These are phyloP conservation scores for Heteromyza rotundicornis DNA, from an alignment of 2,888 invertebrate genomes.

Conservation along the genomic window DNA sequence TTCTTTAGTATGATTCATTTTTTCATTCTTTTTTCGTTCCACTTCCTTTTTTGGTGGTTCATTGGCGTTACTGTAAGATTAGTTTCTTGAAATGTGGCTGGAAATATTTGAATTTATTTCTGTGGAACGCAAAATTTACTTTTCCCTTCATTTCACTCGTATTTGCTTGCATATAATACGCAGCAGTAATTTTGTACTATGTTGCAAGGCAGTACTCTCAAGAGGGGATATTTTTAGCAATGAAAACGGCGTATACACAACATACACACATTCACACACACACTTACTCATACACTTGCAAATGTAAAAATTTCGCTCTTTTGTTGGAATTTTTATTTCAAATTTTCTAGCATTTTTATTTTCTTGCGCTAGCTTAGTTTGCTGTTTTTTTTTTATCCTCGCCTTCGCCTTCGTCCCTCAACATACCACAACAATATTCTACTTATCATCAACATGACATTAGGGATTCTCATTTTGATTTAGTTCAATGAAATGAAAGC, in stretches of 20 bases:
- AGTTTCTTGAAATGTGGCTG: too few relatives aligned
- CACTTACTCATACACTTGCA: too few relatives aligned
- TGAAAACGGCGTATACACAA: background rate
- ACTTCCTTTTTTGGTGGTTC: background rate
- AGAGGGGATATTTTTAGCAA: background rate
- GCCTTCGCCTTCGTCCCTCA: background rate
- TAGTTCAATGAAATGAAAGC: constrained; percentile 28
- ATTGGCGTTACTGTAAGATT: too few relatives aligned
- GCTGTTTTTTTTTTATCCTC: background rate
- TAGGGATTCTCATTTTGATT: constrained; percentile 32
- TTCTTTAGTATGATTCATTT: background rate
- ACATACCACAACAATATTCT: constrained; percentile 14
- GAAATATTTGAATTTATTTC: constrained; percentile 1
- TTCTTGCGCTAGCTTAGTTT: background rate
- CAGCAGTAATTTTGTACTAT: constrained; percentile 1
- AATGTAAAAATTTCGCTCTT: background rate
- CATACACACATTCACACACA: too few relatives aligned
- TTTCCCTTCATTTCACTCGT: background rate
- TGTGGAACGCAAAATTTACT: background rate
- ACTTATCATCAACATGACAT: constrained; percentile 33
- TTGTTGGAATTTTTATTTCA: background rate
- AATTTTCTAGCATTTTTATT: background rate
- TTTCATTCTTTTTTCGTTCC: background rate
- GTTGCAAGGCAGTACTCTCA: background rate
- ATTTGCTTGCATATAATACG: background rate